phyloP scores from a whole-genome alignment of 2,113 vertebrate genomes.

The Laticauda laticaudata region DNA sequence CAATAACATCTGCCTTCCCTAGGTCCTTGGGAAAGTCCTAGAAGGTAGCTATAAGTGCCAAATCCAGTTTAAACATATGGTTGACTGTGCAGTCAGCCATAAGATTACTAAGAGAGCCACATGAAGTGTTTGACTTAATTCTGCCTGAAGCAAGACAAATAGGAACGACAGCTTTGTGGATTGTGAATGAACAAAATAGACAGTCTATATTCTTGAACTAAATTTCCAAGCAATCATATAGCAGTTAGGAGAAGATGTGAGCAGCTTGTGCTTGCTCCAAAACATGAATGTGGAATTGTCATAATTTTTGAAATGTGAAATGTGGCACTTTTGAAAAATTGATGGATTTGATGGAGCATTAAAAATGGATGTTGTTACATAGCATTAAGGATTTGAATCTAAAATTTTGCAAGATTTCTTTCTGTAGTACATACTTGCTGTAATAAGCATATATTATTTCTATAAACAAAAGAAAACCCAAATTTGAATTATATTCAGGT shows the following conservation, averaged over 20 bases:
- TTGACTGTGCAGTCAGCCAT: background rate
- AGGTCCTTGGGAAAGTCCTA: background rate
- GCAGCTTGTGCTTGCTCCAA: conserved; percentile 24
- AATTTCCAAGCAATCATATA: conserved; percentile 20
- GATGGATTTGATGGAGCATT: conserved; percentile 35
- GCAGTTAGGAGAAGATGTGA: conserved; percentile 11
- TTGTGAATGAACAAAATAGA: background rate
- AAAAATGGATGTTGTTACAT: conserved; percentile 13
- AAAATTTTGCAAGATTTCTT: background rate
- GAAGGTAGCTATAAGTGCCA: background rate
- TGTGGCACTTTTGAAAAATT: conserved; percentile 30
- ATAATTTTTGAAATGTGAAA: conserved; percentile 37
- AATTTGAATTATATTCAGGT: background rate
- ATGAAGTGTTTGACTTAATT: background rate
- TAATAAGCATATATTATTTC: conserved; percentile 13
- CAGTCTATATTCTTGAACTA: conserved; percentile 38
- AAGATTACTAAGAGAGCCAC: background rate
- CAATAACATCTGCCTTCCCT: background rate
- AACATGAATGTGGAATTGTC: background rate
- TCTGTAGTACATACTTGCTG: background rate
- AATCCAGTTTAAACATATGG: background rate
- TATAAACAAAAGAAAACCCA: conserved; percentile 1
- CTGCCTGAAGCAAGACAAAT: background rate
- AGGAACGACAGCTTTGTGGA: background rate
- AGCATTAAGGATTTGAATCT: background rate